Conservation (phyloP, 1,140 invertebrate genomes). For the Trichomalopsis sarcophagae region DNA sequence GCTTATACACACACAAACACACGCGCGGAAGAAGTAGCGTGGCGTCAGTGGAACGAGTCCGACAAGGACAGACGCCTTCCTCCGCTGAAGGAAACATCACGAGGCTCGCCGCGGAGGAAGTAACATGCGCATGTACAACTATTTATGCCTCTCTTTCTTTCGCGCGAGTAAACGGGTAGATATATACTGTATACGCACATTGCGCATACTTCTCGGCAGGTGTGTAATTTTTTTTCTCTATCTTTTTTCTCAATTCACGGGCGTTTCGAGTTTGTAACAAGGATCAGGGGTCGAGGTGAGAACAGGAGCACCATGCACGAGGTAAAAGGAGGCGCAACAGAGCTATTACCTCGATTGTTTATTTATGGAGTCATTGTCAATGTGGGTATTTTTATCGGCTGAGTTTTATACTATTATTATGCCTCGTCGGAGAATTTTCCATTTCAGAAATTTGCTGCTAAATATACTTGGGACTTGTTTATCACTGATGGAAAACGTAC, state of each 20-base stretch:
- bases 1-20: not conserved
- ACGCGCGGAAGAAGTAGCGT: slow-evolving; percentile 1
- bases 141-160: slow-evolving; percentile 37
- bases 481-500: no score
- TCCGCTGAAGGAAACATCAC: not conserved
- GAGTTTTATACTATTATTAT: not conserved
- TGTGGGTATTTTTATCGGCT: not conserved
- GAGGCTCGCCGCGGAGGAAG: not conserved
- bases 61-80: slow-evolving; percentile 48
- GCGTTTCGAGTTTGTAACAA: not conserved
- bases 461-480: no score
- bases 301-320: not conserved
- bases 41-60: slow-evolving; percentile 23
- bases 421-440: not conserved
- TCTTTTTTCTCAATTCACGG: not conserved
- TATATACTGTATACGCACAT: not conserved
- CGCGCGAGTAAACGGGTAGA: not conserved
- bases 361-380: not conserved
- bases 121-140: slow-evolving; percentile 31
- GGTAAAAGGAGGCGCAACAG: not conserved
- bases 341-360: not conserved
- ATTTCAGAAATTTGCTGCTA: not conserved
- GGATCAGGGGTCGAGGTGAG: not conserved
- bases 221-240: not conserved
- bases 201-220: not conserved